Evolutionary conservation across 2,888 invertebrate genomes (phyloP), one percentile per base, ranked within the genome.

Genomic region (Euproctis similis): DNA sequence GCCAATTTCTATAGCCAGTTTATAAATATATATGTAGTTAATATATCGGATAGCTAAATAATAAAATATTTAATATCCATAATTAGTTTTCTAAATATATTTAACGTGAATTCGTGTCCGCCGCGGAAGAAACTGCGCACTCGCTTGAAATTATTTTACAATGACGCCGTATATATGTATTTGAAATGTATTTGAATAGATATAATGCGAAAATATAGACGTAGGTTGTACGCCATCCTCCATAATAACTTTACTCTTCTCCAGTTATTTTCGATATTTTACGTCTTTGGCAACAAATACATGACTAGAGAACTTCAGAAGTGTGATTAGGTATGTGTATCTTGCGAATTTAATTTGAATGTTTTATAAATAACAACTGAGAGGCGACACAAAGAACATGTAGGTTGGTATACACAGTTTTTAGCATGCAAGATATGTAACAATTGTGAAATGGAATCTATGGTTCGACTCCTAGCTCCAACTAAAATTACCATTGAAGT

Each of bases 191-290:
- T 43, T 39, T 34, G 40, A 43, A 53, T 42, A 39, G 38, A 48
- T 44, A 49, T 39, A 53, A 44, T 42, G 47, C 53, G 54, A 57
- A 71, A 70, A 64, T 64, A 62, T 46, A 36, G 48, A 54, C n/a
- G n/a, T n/a, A n/a, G n/a, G n/a, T n/a, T 53, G 57, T 58, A 59
- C 73, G 67, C 61, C 68, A 72, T 62, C 42, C 42, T 56, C 59
- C 53, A 55, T 56, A 59, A 50, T 49, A 43, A 14, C n/a, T n/a
- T 14, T 4, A 42, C 42, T 43, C 55, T 59, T 63, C 49, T 65
- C 62, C 64, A 65, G 71, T 56, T 73, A 76, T 76, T 78, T 81
- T 64, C 39, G 64, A 70, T 52, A 61, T 66, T 21, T 62, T 70
- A 64, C 76, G 77, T 70, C 65, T 67, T 77, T 77, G 75, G 78